Evolutionary conservation across 2,888 invertebrate genomes (phyloP).

Genomic region (Cerastis leucographa): DNA sequence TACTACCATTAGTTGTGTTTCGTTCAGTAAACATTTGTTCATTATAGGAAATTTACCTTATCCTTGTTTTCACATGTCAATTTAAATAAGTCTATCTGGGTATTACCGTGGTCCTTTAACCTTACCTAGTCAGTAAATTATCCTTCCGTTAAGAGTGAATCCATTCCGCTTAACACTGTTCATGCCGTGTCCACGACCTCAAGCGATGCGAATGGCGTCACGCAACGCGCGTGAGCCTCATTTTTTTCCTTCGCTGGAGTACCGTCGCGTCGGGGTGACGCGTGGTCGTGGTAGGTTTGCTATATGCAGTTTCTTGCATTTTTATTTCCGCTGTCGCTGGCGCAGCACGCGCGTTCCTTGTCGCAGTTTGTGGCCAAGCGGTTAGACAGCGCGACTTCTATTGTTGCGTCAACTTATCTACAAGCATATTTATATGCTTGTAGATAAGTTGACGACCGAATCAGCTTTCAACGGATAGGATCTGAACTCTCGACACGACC

Average conservation of each 20-base stretch:
- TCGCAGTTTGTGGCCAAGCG: not conserved
- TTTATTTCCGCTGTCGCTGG: not conserved
- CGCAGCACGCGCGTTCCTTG: not conserved
- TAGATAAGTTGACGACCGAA: too few relatives aligned
- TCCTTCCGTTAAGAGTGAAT: not conserved
- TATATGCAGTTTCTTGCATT: too few relatives aligned
- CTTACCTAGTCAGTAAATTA: not conserved
- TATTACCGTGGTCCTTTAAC: too few relatives aligned
- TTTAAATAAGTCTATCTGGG: not conserved
- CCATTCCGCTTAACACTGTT: not conserved
- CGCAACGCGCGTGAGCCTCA: not conserved
- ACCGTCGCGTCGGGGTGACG: not conserved
- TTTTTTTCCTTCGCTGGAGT: not conserved
- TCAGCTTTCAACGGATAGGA: not conserved
- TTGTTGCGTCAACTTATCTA: not conserved
- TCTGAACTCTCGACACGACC: not conserved
- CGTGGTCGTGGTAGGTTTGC: too few relatives aligned
- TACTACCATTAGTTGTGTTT: conserved; percentile 20
- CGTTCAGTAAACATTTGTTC: conserved; percentile 7
- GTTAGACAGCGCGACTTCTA: not conserved
- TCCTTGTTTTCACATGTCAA: not conserved
- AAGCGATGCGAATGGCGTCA: not conserved
- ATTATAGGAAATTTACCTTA: not conserved
- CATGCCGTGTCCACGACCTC: not conserved
- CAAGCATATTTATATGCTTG: too few relatives aligned